A percentile compares a stretch with the other conserved stretches of the same genome.
phyloP scores from a whole-genome alignment of 35 echinoderm and acorn worm species.

The Heliocidaris erythrogramma region DNA sequence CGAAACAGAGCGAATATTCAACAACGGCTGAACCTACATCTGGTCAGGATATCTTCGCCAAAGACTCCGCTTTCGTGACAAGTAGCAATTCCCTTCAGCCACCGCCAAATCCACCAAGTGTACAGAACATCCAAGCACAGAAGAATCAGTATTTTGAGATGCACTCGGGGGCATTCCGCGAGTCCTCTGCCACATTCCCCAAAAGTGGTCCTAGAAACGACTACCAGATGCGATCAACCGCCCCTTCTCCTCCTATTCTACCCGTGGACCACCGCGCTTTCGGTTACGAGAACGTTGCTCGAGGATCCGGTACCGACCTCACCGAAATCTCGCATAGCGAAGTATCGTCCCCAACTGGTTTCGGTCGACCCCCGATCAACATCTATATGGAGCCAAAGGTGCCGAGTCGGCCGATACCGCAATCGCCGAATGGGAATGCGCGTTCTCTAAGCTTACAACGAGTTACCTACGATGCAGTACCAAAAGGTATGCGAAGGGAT shows the following conservation, averaged over 20 bases:
- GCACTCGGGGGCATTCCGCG: neutral
- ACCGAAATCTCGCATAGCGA: neutral
- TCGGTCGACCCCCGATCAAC: neutral
- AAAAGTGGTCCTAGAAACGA: neutral
- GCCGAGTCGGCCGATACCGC: neutral
- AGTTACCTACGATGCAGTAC: neutral
- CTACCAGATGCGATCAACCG: neutral
- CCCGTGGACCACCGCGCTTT: neutral
- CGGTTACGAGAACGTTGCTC: slow-evolving; percentile 1
- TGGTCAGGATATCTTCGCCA: neutral
- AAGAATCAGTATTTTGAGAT: slow-evolving; percentile 24
- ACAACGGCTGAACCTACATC: neutral
- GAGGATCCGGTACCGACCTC: slow-evolving; percentile 15
- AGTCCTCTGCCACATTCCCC: neutral
- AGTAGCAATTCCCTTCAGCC: neutral
- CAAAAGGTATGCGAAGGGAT: neutral
- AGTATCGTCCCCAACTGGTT: neutral
- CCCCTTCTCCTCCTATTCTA: neutral
- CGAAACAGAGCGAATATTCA: neutral
- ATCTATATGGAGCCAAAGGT: slow-evolving; percentile 14
- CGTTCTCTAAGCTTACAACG: neutral
- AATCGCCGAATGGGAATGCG: neutral
- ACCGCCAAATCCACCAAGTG: neutral
- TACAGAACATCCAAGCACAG: neutral
- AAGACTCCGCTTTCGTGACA: neutral